Evolutionary conservation across 2,113 vertebrate species (phyloP).

Genomic region (Euleptes europaea): DNA sequence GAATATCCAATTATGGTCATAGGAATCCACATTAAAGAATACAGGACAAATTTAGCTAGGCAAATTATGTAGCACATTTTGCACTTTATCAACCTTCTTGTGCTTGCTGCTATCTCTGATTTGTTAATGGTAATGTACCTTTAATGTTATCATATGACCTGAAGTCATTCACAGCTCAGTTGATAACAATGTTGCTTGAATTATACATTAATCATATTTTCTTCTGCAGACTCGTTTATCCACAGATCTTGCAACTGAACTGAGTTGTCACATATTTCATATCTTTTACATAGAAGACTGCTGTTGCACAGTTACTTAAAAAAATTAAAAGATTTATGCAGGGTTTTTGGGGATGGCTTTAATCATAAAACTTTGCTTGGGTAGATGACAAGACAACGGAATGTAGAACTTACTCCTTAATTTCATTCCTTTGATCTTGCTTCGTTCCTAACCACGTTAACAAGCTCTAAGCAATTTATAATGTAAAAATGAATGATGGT

Average conservation of each 20-base stretch:
- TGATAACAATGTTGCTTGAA: background rate
- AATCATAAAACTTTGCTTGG: background rate
- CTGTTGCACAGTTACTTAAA: background rate
- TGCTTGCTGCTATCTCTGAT: background rate
- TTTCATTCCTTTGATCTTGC: conserved; percentile 16
- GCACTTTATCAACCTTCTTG: background rate
- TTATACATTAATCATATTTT: background rate
- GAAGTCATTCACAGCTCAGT: background rate
- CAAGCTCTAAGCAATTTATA: background rate
- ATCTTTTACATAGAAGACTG: background rate
- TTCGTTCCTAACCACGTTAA: conserved; percentile 20
- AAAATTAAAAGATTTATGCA: conserved; percentile 9
- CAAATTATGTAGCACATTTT: background rate
- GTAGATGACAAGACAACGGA: conserved; percentile 5
- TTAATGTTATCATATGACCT: background rate
- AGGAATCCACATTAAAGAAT: background rate
- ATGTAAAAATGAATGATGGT: background rate
- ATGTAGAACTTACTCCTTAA: background rate
- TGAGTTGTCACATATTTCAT: background rate
- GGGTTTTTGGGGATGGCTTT: background rate
- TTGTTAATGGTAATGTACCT: background rate
- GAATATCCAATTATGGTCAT: too few relatives aligned
- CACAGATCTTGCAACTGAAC: background rate
- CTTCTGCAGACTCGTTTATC: background rate
- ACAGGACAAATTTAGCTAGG: background rate